phyloP scores from a whole-genome alignment of 2,797 vertebrate genomes.

The Merluccius polli region DNA sequence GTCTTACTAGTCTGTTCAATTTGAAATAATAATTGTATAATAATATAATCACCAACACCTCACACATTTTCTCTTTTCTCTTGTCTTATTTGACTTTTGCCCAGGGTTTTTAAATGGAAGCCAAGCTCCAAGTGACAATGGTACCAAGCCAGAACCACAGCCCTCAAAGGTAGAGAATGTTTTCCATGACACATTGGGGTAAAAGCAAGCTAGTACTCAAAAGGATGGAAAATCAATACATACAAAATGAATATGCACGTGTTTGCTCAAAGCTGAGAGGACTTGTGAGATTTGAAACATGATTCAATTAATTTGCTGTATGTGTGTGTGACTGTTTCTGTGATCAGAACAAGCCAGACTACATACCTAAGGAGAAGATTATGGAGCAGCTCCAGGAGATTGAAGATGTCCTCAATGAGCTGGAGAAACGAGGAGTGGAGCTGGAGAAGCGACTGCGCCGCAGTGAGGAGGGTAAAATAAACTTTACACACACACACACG shows the following conservation, averaged over 20 bases:
- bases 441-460: conserved; percentile 82
- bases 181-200: neutral
- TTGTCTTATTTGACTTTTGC: neutral
- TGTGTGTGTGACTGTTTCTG: conserved; percentile 16
- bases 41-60: neutral
- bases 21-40: neutral
- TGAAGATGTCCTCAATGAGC: conserved; percentile 74
- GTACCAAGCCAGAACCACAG: conserved; percentile 38
- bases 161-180: conserved; percentile 59
- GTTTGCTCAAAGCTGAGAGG: neutral
- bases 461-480: conserved; percentile 79
- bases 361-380: conserved; percentile 80
- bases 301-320: neutral
- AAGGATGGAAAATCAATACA: neutral
- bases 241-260: neutral
- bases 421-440: conserved; percentile 83
- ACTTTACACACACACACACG: neutral
- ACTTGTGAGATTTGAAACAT: neutral
- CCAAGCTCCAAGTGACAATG: conserved; percentile 30
- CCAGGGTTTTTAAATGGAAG: conserved; percentile 46
- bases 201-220: neutral
- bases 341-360: conserved; percentile 69
- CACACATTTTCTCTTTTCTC: neutral
- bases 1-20: neutral
- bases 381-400: conserved; percentile 77